These are phyloP conservation scores for Sphinx pinastri DNA, from an alignment of 2,888 invertebrate genomes.

Conservation along the genomic window DNA sequence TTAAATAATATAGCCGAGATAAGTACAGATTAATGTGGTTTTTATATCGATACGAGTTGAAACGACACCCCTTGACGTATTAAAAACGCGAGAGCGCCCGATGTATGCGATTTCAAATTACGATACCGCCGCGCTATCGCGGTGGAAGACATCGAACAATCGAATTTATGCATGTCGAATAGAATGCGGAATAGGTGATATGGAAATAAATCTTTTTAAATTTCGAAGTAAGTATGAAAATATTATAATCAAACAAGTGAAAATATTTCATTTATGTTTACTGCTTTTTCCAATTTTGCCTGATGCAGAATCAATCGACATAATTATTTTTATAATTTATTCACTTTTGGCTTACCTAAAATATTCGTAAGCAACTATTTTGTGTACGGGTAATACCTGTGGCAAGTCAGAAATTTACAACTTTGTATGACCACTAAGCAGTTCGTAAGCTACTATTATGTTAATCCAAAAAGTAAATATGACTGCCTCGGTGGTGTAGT, in stretches of 20 bases:
- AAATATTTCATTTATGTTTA: too few relatives aligned
- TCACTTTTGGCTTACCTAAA: too few relatives aligned
- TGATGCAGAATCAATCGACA: too few relatives aligned
- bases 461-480: too few relatives aligned
- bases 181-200: constrained; percentile 18
- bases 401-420: too few relatives aligned
- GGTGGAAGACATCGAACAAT: constrained; percentile 34
- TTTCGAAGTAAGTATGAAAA: background rate
- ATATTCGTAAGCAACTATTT: too few relatives aligned
- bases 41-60: constrained; percentile 73
- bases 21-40: constrained; percentile 81
- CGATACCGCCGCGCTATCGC: constrained; percentile 58
- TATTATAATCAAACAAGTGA: background rate
- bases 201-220: constrained; percentile 4
- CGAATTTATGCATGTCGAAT: constrained; percentile 29
- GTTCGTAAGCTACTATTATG: too few relatives aligned
- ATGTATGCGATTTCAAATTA: constrained; percentile 72
- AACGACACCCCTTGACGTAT: constrained; percentile 65
- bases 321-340: too few relatives aligned
- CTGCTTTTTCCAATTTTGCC: too few relatives aligned
- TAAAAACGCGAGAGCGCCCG: constrained; percentile 63
- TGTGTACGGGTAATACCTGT: too few relatives aligned
- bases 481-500: too few relatives aligned
- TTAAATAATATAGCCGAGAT: constrained; percentile 82
- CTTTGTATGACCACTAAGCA: too few relatives aligned